Base-by-base conservation (phyloP, 2,888 invertebrate species). In the Periphyllus acericola region DNA sequence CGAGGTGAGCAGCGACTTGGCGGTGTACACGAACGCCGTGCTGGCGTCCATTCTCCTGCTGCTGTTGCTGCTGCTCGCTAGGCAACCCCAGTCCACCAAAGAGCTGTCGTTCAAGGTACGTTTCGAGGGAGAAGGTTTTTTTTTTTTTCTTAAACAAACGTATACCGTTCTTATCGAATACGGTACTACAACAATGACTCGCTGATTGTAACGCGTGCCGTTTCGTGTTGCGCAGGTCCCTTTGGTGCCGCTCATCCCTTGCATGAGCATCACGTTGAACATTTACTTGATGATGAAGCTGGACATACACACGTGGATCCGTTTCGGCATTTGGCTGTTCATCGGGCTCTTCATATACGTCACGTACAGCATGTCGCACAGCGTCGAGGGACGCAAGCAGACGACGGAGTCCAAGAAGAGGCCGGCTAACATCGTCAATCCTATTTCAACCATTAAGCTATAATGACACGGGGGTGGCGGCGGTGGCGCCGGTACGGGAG, bases 321-420 rank as follows among this genome's bases (percentile, higher is more conserved):
- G 96, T 90, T 96, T 97, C 91, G 92, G 92, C 6, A 92, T 96
- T 55, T 98, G 97, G 97, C 94, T 97, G 93, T 91, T 92, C 21
- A 92, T 97, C 89, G 96, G 97, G 83, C 95, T 97, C 91, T 90
- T 94, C 3, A 96, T 98, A 90, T 98, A 98, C 92, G 96, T 98
- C 92, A 91, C 93, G 89, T 98, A 98, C 91, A 97, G 98, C 76
- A 94, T 98, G 88, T 92, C 93, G 72, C 93, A 97, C 91, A 97
- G 97, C 88, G 92, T 93, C 0, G 94, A 96, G 90, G 93, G 94
- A 1, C 89, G 76, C 3, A 89, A 88, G 32, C 89, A 89, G 55
- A 89, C 46, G 19, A 29, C 34, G 21, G 52, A 83, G 19, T 25
- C 60, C 4, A 66, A 80, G 21, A 71, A 83, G 21, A 55, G 11